A percentile compares a stretch with the other conserved stretches of the same genome.
Conservation (phyloP, 2,797 vertebrate species). For the Schizothorax lantsangensis region DNA sequence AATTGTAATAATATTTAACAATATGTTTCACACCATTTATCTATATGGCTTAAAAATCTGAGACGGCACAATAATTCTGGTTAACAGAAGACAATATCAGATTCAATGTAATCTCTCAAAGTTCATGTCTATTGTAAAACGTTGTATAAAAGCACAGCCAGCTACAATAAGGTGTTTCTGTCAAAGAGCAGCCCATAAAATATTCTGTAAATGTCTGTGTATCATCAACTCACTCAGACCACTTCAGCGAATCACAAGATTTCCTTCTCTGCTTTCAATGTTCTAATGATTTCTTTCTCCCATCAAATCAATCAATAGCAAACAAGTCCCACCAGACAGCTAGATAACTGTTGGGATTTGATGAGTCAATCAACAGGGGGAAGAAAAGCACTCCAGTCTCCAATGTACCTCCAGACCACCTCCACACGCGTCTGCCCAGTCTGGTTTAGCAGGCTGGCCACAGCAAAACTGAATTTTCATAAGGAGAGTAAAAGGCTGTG, state of each 20-base stretch:
- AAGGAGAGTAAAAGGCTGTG: conserved; percentile 71
- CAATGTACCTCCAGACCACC: conserved; percentile 68
- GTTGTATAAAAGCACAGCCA: background rate
- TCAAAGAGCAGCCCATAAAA: conserved; percentile 25
- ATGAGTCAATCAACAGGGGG: conserved; percentile 79
- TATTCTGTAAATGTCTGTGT: conserved; percentile 25
- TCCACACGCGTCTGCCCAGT: conserved; percentile 55
- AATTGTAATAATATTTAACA: no score
- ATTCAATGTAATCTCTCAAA: background rate
- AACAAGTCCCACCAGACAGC: conserved; percentile 62
- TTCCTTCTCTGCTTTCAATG: conserved; percentile 71
- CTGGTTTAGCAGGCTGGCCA: conserved; percentile 70
- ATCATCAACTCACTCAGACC: conserved; percentile 46
- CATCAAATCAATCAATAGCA: conserved; percentile 73
- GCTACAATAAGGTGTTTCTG: background rate
- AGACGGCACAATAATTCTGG: background rate
- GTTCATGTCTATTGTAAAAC: background rate
- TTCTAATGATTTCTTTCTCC: conserved; percentile 67
- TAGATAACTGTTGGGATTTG: conserved; percentile 68
- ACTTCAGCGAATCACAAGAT: conserved; percentile 44
- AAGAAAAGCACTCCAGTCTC: conserved; percentile 60
- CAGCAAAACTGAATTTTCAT: conserved; percentile 72
- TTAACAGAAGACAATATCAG: background rate
- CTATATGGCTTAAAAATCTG: background rate
- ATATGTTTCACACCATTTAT: no score